Conservation (phyloP, 1,140 invertebrate genomes). For the Halesus radiatus region DNA sequence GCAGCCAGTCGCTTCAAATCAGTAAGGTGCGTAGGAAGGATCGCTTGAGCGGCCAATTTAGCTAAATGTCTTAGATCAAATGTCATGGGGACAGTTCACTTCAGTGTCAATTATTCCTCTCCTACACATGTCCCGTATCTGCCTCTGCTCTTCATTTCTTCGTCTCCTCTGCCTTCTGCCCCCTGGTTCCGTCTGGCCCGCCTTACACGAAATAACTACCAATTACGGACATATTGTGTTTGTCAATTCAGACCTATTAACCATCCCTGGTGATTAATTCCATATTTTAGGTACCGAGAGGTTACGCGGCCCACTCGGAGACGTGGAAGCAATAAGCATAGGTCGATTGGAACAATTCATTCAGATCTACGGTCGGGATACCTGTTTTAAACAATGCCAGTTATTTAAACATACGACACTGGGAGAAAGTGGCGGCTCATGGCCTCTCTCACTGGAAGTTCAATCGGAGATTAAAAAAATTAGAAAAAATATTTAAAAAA, state of each 20-base stretch:
- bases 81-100: constrained; percentile 58
- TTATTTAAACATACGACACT: no score
- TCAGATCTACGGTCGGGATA: no score
- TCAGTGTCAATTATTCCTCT: constrained; percentile 52
- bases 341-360: no score
- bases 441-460: no score
- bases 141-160: background rate
- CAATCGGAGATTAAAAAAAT: no score
- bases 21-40: constrained; percentile 52
- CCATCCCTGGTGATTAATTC: constrained; percentile 17
- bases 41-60: constrained; percentile 48
- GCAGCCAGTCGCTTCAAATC: constrained; percentile 19
- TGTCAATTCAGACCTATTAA: constrained; percentile 39
- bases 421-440: no score
- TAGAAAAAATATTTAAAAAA: no score
- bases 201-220: background rate
- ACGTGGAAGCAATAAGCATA: no score
- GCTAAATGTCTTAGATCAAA: constrained; percentile 58
- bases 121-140: constrained; percentile 33
- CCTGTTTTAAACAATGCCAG: no score
- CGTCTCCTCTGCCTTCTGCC: background rate
- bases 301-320: no score
- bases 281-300: background rate
- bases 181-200: background rate
- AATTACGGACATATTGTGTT: constrained; percentile 16